These are phyloP conservation scores for Propithecus deckenii DNA, from an alignment of 2,797 vertebrate species.

Conservation along the genomic window DNA sequence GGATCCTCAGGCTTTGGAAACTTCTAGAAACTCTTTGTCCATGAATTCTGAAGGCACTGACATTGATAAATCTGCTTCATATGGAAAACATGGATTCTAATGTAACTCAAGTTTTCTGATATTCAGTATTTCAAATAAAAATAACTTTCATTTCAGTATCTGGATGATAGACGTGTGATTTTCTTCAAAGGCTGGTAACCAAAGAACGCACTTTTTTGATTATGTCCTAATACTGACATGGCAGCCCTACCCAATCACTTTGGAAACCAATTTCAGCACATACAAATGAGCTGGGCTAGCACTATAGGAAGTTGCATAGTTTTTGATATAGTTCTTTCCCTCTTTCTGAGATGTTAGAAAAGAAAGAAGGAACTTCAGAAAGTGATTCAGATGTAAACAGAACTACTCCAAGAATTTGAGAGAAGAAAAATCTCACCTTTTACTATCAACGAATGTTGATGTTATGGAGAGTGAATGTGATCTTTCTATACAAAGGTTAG, in stretches of 20 bases:
- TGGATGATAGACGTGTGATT: neutral
- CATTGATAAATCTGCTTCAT: neutral
- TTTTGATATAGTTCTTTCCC: neutral
- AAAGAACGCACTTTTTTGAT: neutral
- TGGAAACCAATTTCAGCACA: neutral
- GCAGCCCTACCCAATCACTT: neutral
- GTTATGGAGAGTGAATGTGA: neutral
- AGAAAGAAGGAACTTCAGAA: neutral
- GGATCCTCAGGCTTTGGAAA: neutral
- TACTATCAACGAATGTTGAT: neutral
- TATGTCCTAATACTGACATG: neutral
- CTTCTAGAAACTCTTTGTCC: neutral
- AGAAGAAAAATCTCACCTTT: slow-evolving; percentile 24
- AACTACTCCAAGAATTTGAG: neutral
- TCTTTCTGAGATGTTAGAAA: neutral
- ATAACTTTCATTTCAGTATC: neutral
- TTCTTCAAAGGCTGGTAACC: neutral
- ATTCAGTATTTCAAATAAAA: neutral
- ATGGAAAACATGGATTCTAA: neutral
- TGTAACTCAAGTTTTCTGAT: neutral
- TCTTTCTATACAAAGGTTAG: neutral
- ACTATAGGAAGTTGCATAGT: neutral
- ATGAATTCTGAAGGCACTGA: neutral
- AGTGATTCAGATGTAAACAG: neutral
- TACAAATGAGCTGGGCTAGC: neutral